Conservation (phyloP, 2,113 vertebrate genomes). For the Dascyllus trimaculatus region DNA sequence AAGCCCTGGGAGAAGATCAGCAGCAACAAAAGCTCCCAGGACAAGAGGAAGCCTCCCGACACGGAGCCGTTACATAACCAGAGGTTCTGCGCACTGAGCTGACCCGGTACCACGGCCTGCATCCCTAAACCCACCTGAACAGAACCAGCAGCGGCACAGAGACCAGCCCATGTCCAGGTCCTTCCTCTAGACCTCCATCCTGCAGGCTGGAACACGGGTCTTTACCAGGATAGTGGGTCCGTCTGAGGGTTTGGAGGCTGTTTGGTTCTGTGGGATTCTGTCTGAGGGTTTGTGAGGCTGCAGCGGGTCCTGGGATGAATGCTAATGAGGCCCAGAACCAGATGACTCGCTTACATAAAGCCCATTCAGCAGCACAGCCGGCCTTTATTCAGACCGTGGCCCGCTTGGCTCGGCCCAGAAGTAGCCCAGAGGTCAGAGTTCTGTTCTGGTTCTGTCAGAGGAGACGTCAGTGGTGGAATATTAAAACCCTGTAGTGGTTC, state of each 20-base stretch:
- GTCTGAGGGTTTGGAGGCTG: too few relatives aligned
- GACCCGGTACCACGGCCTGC: too few relatives aligned
- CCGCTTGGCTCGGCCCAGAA: too few relatives aligned
- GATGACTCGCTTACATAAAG: conserved; percentile 74
- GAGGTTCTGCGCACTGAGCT: conserved; percentile 9
- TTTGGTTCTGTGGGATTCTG: too few relatives aligned
- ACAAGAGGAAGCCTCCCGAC: conserved; percentile 61
- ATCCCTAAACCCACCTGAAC: too few relatives aligned
- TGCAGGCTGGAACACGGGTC: too few relatives aligned
- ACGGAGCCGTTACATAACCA: conserved; percentile 61
- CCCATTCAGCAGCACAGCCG: conserved; percentile 64
- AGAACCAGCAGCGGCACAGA: conserved; percentile 9
- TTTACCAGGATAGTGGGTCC: too few relatives aligned
- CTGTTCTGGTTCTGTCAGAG: too few relatives aligned
- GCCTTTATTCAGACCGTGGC: conserved; percentile 20
- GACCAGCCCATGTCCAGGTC: conserved; percentile 43
- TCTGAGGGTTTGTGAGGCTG: conserved; percentile 43
- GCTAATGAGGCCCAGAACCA: conserved; percentile 70
- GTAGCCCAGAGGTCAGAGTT: too few relatives aligned
- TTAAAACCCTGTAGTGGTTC: too few relatives aligned
- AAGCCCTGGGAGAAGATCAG: conserved; percentile 42
- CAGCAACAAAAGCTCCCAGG: conserved; percentile 44
- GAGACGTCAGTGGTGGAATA: too few relatives aligned
- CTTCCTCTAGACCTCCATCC: conserved; percentile 29
- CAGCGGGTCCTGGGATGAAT: conserved; percentile 68